Conservation (phyloP, 2,113 vertebrate genomes). For the Vidua chalybeata region DNA sequence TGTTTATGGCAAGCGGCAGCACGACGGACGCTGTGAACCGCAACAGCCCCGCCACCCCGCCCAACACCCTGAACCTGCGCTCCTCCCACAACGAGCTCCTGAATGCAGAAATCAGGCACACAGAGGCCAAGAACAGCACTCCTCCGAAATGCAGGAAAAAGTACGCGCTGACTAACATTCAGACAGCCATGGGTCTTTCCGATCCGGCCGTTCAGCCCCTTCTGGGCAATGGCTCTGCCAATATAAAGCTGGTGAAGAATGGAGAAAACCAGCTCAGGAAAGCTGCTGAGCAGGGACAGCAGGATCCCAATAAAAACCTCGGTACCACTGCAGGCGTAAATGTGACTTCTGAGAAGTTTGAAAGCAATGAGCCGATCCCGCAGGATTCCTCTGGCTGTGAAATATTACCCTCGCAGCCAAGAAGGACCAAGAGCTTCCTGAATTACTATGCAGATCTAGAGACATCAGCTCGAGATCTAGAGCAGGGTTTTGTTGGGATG, state of each 20-base stretch:
- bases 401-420: constrained; percentile 72
- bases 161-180: constrained; percentile 87
- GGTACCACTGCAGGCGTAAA: constrained; percentile 65
- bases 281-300: constrained; percentile 84
- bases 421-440: constrained; percentile 94
- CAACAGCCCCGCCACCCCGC: constrained; percentile 78
- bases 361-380: constrained; percentile 80
- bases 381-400: constrained; percentile 72
- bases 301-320: constrained; percentile 87
- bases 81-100: constrained; percentile 94
- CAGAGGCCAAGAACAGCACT: constrained; percentile 82
- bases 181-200: constrained; percentile 88
- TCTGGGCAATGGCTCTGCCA: constrained; percentile 83
- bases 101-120: constrained; percentile 86
- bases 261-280: constrained; percentile 96
- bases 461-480: constrained; percentile 73
- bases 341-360: constrained; percentile 85
- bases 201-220: constrained; percentile 81
- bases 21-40: constrained; percentile 84
- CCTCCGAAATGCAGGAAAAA: constrained; percentile 92
- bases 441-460: constrained; percentile 89
- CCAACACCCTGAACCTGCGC: constrained; percentile 90
- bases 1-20: constrained; percentile 88
- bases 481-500: constrained; percentile 46
- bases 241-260: constrained; percentile 95